These are phyloP conservation scores for Gallinago nigripennis DNA, from an alignment of 2,797 vertebrate genomes.

Conservation along the genomic window DNA sequence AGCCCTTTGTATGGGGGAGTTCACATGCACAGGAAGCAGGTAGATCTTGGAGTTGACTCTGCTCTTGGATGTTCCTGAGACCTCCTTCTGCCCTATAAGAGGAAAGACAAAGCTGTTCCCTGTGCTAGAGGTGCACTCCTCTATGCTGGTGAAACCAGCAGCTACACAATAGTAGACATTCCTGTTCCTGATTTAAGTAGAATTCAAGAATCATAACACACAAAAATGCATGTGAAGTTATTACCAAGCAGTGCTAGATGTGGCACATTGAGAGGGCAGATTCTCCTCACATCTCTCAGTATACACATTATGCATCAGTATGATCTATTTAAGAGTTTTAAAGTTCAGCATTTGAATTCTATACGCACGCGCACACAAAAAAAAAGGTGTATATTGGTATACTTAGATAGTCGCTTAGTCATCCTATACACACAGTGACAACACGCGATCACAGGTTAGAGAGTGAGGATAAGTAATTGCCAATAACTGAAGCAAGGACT, in stretches of 20 bases:
- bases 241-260: neutral
- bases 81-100: neutral
- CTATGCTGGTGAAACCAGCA: neutral
- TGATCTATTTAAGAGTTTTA: neutral
- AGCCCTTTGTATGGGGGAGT: neutral
- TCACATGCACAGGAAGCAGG: neutral
- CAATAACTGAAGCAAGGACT: neutral
- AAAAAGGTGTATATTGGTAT: neutral
- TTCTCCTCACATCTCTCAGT: neutral
- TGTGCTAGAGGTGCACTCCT: neutral
- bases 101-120: neutral
- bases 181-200: neutral
- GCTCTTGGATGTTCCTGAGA: neutral
- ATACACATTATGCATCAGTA: neutral
- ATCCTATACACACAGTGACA: neutral
- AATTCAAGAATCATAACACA: neutral
- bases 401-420: neutral
- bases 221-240: neutral
- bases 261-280: neutral
- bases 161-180: neutral
- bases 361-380: too few relatives aligned
- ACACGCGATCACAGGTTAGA: neutral
- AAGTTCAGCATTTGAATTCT: neutral
- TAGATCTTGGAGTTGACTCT: neutral
- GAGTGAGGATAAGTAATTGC: neutral